A percentile compares a stretch with the other conserved stretches of the same genome.
phyloP scores from a whole-genome alignment of 2,888 invertebrate species.

The Chrysodeixis includens region DNA sequence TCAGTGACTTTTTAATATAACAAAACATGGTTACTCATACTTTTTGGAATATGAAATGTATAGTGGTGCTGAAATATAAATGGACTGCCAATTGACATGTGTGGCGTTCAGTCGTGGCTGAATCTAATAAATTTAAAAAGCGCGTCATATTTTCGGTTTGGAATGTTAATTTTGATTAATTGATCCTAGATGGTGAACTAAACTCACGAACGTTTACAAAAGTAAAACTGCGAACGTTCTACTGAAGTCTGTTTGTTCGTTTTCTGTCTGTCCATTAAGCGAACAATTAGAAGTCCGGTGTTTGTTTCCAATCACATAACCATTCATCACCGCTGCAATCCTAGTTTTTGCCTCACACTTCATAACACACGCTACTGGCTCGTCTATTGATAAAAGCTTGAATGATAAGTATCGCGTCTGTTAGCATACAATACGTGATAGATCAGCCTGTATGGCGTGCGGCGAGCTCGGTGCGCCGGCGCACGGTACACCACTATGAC shows the following conservation, averaged over 20 bases:
- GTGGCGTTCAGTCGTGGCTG: background rate
- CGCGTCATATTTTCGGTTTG: background rate
- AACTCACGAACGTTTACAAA: background rate
- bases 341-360: conserved; percentile 46
- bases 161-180: background rate
- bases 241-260: background rate
- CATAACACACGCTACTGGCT: conserved; percentile 31
- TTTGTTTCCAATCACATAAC: conserved; percentile 12
- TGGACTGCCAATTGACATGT: conserved; percentile 11
- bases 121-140: conserved; percentile 5
- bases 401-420: conserved; percentile 50
- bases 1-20: conserved; percentile 32
- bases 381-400: conserved; percentile 46
- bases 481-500: conserved; percentile 58
- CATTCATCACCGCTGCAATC: conserved; percentile 40
- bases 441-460: conserved; percentile 54
- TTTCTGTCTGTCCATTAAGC: background rate
- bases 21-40: conserved; percentile 26
- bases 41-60: conserved; percentile 1
- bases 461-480: conserved; percentile 44
- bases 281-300: conserved; percentile 1
- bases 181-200: background rate
- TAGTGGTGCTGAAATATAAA: conserved; percentile 11
- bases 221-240: background rate
- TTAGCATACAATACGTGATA: conserved; percentile 56